phyloP scores from a whole-genome alignment of 2,797 vertebrate genomes.

The Lacerta viridis region DNA sequence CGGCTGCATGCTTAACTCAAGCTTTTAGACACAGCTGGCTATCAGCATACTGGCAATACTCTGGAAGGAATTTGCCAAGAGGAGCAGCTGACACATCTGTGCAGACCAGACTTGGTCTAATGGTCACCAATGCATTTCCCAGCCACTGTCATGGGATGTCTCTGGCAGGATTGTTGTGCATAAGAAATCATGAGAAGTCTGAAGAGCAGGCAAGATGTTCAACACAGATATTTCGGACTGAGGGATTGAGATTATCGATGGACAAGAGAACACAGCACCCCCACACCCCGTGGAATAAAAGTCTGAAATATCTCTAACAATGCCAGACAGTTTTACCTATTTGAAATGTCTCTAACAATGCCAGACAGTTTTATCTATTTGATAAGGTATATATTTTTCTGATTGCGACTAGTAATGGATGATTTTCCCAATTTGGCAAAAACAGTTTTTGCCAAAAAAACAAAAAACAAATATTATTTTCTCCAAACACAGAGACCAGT shows the following conservation, averaged over 20 bases:
- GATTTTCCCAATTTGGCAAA: no score
- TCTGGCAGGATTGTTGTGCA: not conserved
- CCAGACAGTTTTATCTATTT: no score
- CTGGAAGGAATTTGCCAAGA: not conserved
- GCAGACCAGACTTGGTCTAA: not conserved
- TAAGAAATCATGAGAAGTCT: not conserved
- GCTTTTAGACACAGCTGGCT: not conserved
- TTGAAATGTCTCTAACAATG: no score
- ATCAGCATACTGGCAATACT: not conserved
- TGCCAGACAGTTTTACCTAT: no score
- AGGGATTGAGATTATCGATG: not conserved
- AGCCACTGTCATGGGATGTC: not conserved
- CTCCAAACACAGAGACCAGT: no score
- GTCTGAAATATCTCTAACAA: no score
- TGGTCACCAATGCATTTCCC: not conserved
- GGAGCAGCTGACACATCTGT: not conserved
- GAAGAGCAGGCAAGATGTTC: not conserved
- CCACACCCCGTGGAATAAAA: not conserved
- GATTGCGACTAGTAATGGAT: no score
- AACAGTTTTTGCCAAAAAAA: no score
- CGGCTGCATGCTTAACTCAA: not conserved
- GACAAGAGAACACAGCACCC: not conserved
- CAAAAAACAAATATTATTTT: no score
- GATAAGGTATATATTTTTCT: no score
- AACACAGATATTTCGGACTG: not conserved